Evolutionary conservation across 1,140 invertebrate genomes (phyloP), one percentile per base, ranked within the genome.

Genomic region (Brachionus rotundiformis): DNA sequence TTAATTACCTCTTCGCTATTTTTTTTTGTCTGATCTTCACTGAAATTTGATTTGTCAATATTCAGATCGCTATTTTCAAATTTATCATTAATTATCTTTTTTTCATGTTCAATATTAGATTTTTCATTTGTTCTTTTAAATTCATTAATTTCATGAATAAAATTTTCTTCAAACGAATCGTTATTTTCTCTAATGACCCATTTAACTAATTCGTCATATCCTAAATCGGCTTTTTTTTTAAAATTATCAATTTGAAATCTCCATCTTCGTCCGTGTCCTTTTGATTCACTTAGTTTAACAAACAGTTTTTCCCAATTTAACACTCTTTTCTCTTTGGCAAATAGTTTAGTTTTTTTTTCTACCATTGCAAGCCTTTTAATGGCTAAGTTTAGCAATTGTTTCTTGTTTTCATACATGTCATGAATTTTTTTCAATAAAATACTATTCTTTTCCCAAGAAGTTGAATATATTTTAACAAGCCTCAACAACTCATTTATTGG

Each of bases 301-400:
- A 87, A 88, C 4, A 88, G 82, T 76, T 87, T 87, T 82, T 88
- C 87, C 87, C 87, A 88, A 82, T 88, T 88, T 85, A 87, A 85
- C 11, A 88, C 83, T 59, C 85, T 82, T 81, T 86, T 86, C 82
- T 88, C 86, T 82, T 83, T 84, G 13, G 85, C 86, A 31, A 87
- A 85, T 82, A 86, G 83, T 47, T 87, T 87, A 3, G 85, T 86
- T 83, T 87, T 85, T 33, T 85, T 84, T 83, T 88, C 87, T 6
- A 87, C 84, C 2, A 87, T 82, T 63, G 87, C 85, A 7, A 88
- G 83, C 29, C 86, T 82, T 84, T 86, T 87, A 8, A 88, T 84
- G 13, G 87, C 87, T 71, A 88, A 85, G 61, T 87, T 86, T 0
- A 88, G 84, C 80, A 88, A 86, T 65, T 85, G 82, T 82, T 87